Percentiles rank a stretch among this genome's conserved stretches.
These are phyloP conservation scores for Zaprionus obscuricornis DNA, from an alignment of 2,888 invertebrate species.

Conservation along the genomic window DNA sequence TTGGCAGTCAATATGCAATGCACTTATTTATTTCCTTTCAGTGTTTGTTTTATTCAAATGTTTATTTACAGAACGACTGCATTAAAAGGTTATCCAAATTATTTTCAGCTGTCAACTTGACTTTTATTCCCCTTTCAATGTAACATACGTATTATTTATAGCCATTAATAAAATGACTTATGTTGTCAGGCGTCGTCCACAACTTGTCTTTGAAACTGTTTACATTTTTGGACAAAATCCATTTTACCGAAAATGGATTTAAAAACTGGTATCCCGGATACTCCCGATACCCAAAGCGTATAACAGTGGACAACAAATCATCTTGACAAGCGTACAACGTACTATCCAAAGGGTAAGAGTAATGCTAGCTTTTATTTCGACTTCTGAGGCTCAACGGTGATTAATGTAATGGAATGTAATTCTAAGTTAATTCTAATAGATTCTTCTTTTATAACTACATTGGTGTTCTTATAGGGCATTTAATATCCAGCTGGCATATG, in stretches of 20 bases:
- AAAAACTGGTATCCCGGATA: too few relatives aligned
- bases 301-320: conserved; percentile 54
- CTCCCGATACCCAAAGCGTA: too few relatives aligned
- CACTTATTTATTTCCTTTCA: too few relatives aligned
- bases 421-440: too few relatives aligned
- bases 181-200: not conserved
- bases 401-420: too few relatives aligned
- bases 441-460: too few relatives aligned
- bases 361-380: too few relatives aligned
- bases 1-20: too few relatives aligned
- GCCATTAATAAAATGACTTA: not conserved
- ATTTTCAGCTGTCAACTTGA: conserved; percentile 4
- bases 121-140: not conserved
- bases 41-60: conserved; percentile 63
- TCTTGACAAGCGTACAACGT: conserved; percentile 69
- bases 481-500: too few relatives aligned
- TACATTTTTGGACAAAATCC: conserved; percentile 79
- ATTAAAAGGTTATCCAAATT: conserved; percentile 46
- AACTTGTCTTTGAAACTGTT: conserved; percentile 72
- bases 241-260: conserved; percentile 79
- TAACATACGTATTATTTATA: conserved; percentile 47
- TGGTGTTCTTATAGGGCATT: too few relatives aligned
- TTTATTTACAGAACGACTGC: conserved; percentile 63
- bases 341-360: too few relatives aligned
- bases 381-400: too few relatives aligned